phyloP scores from a whole-genome alignment of 2,888 invertebrate species.

The Strigamia crassipes region DNA sequence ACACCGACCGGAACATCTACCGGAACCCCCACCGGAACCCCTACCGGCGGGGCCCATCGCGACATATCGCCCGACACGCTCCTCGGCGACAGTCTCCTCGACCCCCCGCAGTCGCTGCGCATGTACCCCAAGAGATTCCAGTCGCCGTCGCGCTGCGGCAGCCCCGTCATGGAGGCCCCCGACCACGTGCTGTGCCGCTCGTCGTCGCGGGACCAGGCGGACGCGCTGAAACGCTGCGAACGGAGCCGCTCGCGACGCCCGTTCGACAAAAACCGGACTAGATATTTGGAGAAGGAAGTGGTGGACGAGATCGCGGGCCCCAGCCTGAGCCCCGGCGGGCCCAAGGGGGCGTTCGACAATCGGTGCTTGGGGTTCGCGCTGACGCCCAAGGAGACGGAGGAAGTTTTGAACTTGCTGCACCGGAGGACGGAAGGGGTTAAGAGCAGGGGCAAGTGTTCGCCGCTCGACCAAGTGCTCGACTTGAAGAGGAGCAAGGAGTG shows the following conservation, averaged over 20 bases:
- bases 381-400: conserved; percentile 45
- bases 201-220: conserved; percentile 49
- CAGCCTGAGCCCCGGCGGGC: too few species aligned
- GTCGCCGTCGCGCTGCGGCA: conserved; percentile 56
- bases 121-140: conserved; percentile 56
- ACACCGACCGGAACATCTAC: too few species aligned
- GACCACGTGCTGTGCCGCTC: conserved; percentile 56
- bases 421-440: neutral
- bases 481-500: neutral
- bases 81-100: conserved; percentile 59
- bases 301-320: neutral
- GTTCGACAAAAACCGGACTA: conserved; percentile 33
- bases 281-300: neutral
- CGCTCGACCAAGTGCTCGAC: neutral
- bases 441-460: neutral
- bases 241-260: conserved; percentile 2
- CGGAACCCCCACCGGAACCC: neutral
- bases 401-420: conserved; percentile 36
- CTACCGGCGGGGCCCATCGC: too few species aligned
- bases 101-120: conserved; percentile 57
- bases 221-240: neutral
- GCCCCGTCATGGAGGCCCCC: conserved; percentile 56
- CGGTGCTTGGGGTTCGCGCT: conserved; percentile 31
- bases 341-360: neutral
- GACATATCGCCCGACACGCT: conserved; percentile 48